Percentiles rank a stretch among this genome's conserved stretches.
These are phyloP conservation scores for Cephalopachus bancanus DNA, from an alignment of 2,797 vertebrate species.

Conservation along the genomic window DNA sequence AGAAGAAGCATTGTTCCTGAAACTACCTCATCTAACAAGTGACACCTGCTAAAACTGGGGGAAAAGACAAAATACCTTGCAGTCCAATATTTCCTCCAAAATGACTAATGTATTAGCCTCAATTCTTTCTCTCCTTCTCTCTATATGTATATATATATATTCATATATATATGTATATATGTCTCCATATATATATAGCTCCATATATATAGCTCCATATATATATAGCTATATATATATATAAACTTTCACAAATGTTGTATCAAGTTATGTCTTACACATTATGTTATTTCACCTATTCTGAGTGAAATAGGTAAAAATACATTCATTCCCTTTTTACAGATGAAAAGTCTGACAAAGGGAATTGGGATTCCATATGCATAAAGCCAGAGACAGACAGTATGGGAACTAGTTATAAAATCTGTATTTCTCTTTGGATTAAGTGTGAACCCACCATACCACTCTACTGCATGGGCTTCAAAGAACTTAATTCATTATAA, in stretches of 20 bases:
- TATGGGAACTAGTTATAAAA: background rate
- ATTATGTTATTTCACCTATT: background rate
- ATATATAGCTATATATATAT: background rate
- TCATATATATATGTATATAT: background rate
- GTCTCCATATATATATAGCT: background rate
- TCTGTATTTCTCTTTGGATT: background rate
- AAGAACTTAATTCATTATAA: background rate
- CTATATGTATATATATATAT: background rate
- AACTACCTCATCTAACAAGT: constrained; percentile 5
- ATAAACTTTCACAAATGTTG: background rate
- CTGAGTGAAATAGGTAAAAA: background rate
- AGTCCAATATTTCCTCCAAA: background rate
- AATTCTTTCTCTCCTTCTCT: background rate
- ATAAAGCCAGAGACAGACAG: background rate
- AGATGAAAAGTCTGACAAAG: background rate
- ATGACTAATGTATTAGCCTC: background rate
- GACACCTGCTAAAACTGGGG: background rate
- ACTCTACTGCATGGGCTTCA: background rate
- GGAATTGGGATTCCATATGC: background rate
- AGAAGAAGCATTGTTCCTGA: background rate
- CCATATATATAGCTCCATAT: background rate
- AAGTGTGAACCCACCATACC: background rate
- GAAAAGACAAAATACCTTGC: background rate
- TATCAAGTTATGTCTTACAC: background rate
- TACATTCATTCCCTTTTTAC: background rate